Evolutionary conservation across 2,888 invertebrate genomes (phyloP).

Genomic region (Sarcophaga carnaria): DNA sequence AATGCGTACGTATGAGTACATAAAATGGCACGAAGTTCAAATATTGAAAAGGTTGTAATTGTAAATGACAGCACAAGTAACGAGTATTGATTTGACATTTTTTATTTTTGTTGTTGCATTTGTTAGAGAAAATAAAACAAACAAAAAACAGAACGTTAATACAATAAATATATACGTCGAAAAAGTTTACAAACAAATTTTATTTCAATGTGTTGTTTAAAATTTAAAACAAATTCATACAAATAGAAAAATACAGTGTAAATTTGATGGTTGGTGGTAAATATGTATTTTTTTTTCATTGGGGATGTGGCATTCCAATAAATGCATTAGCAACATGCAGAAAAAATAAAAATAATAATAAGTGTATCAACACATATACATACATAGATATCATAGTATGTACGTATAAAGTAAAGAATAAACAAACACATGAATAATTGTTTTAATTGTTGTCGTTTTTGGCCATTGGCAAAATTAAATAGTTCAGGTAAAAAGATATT

Average conservation of each 20-base stretch:
- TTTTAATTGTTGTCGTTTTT: slow-evolving; percentile 25
- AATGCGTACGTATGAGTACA: slow-evolving; percentile 7
- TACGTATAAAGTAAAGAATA: no score
- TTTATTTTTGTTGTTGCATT: slow-evolving; percentile 39
- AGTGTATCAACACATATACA: background rate
- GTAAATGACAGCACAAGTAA: slow-evolving; percentile 76
- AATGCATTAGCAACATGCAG: background rate
- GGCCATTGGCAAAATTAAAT: slow-evolving; percentile 36
- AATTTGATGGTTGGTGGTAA: slow-evolving; percentile 3
- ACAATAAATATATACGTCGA: background rate
- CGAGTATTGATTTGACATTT: slow-evolving; percentile 77
- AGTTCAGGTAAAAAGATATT: background rate
- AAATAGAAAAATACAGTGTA: background rate
- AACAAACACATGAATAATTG: background rate
- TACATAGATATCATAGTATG: background rate
- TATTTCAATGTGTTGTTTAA: no score
- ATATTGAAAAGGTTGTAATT: slow-evolving; percentile 79
- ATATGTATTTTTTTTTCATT: background rate
- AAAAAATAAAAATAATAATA: background rate
- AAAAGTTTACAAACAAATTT: no score
- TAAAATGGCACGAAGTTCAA: slow-evolving; percentile 71
- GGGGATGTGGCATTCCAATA: no score
- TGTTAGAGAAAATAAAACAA: slow-evolving; percentile 39
- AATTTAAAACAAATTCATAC: background rate
- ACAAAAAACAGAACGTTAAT: slow-evolving; percentile 29